Base-by-base conservation (phyloP, 2,113 vertebrate genomes). In the Barbus barbus region DNA sequence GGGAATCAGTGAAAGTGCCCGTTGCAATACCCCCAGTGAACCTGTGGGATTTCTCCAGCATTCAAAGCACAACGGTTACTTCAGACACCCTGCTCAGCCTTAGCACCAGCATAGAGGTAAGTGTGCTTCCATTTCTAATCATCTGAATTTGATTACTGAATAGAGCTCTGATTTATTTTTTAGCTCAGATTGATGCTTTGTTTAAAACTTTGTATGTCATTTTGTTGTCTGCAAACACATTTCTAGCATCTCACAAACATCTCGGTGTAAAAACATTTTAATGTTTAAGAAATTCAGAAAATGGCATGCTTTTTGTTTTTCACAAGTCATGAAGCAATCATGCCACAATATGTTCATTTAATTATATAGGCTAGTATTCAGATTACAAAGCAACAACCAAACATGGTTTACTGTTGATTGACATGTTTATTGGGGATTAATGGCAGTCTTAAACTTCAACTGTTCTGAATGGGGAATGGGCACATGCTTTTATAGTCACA, bases 1-100 rank as follows among this genome's bases (percentile, higher is more conserved):
- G 85, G 87, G 96, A 97, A 91, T 92, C 90, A 73, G 90, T 94
- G 82, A 96, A 96, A 87, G 92, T 88, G 33, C 92, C 87, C 77
- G 96, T 96, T 86, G 94, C 94, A 82, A 83, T 93, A 88, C 92
- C 94, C 44, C 95, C 96, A 73, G 93, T 97, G 89, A 97, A 96
- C 92, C 94, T 96, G 81, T 99, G 98, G 98, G 97, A 99, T 85
- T 96, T 97, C 88, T 96, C 97, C 88, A 98, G 97, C 93, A 95
- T 98, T 92, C 97, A 96, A 61, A 98, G 96, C 91, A 94, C 97
- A 87, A 95, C 96, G 78, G 95, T 96, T 87, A 96, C 97, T 87
- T 97, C 97, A 85, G 96, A 98, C 91, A 97, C 96, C 18, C 92
- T 97, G 90, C 96, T 96, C 16, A 98, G 96, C 95, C 96, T 97